A percentile compares a stretch with the other conserved stretches of the same genome.
phyloP scores from a whole-genome alignment of 2,113 vertebrate species.

The Vanacampus margaritifer region DNA sequence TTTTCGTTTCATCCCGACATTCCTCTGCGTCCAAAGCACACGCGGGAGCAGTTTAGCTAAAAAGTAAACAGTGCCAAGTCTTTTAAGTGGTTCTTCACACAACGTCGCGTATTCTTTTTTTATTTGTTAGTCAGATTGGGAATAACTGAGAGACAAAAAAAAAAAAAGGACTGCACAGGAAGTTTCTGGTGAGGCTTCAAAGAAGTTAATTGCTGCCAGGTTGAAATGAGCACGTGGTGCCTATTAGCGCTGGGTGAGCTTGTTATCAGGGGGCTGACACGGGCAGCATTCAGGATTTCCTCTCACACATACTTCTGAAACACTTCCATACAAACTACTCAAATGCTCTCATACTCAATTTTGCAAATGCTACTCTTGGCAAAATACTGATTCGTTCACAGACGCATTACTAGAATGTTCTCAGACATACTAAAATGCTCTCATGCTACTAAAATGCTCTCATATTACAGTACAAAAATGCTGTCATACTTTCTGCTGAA shows the following conservation, averaged over 20 bases:
- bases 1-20: conserved; percentile 42
- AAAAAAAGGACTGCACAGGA: conserved; percentile 37
- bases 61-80: conserved; percentile 43
- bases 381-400: too few species aligned
- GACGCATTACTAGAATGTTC: too few species aligned
- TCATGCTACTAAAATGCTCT: too few species aligned
- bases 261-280: too few species aligned
- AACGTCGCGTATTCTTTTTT: conserved; percentile 8
- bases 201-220: conserved; percentile 36
- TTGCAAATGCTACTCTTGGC: too few species aligned
- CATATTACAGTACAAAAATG: too few species aligned
- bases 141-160: conserved; percentile 9
- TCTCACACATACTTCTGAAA: conserved; percentile 2
- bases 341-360: neutral
- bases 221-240: conserved; percentile 10
- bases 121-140: conserved; percentile 21
- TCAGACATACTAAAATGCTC: too few species aligned
- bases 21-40: conserved; percentile 44
- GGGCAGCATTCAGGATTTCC: neutral
- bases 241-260: too few species aligned
- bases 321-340: too few species aligned
- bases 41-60: conserved; percentile 36
- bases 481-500: too few species aligned
- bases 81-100: conserved; percentile 48
- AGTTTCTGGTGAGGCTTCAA: conserved; percentile 42